Base-by-base conservation (phyloP, 2,113 vertebrate genomes). In the Malaclemys terrapin region DNA sequence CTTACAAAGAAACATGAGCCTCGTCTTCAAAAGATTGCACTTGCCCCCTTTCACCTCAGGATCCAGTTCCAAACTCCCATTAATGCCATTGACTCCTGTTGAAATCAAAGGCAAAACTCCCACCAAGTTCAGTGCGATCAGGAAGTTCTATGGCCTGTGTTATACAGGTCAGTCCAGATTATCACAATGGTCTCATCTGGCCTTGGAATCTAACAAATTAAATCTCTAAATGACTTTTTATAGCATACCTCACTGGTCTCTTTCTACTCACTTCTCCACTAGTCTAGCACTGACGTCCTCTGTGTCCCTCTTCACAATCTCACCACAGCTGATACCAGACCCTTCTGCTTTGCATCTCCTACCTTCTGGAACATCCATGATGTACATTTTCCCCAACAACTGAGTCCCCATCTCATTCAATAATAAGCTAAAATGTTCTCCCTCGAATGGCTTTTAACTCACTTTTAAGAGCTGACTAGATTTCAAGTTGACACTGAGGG, bases 381-480 rank as follows among this genome's bases (percentile, higher is more conserved):
- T 20, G 83, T 38, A n/a, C 6, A 11, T 90, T 90, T 94, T 88
- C 4, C 3, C 20, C 38, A 29, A 57, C 84, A 88, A 25, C 27
- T 11, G 1, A 27, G 14, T 52, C 84, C 76, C 62, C 11, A 9
- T 12, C 79, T 25, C 75, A 94, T 94, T 5, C 4, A 90, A 76
- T 92, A 89, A 14, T 57, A n/a, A 31, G 31, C n/a, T 49, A 27
- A 87, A 93, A 95, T 1, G 38, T 3, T 4, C 35, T 89, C 78
- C 57, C 62, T 47, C 16, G 89, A 78, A 59, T 81, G 93, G 45
- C 8, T 78, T 88, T 76, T 45, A 80, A 59, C 82, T 45, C 78
- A 31, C n/a, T 52, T 19, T 12, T 31, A 35, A 62, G 72, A 89
- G 38, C n/a, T 35, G 47, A 85, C 84, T 22, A 75, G 6, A 62